Evolutionary conservation across 2,113 vertebrate genomes (phyloP).

Genomic region (Ceratotherium simum): DNA sequence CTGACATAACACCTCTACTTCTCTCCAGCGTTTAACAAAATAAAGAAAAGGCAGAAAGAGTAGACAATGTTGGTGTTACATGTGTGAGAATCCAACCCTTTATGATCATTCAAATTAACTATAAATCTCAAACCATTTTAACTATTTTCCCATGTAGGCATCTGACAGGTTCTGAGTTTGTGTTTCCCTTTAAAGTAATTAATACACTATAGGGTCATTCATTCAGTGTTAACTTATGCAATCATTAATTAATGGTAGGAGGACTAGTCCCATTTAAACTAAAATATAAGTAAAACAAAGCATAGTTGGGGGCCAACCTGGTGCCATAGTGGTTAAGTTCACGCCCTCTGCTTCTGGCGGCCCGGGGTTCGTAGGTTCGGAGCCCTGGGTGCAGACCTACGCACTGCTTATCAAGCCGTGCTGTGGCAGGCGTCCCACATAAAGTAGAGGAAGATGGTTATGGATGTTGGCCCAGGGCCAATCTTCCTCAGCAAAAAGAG

Average conservation of each 20-base stretch:
- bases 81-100: constrained; percentile 38
- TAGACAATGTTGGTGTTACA: constrained; percentile 14
- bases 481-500: too few species aligned
- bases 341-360: too few species aligned
- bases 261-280: background rate
- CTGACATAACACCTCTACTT: constrained; percentile 67
- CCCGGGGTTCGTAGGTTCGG: too few species aligned
- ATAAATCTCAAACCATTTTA: background rate
- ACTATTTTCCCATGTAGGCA: background rate
- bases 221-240: background rate
- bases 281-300: constrained; percentile 38
- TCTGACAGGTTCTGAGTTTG: background rate
- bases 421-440: too few species aligned
- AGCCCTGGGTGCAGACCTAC: too few species aligned
- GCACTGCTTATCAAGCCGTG: too few species aligned
- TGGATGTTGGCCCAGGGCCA: too few species aligned
- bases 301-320: background rate
- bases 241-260: background rate
- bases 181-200: constrained; percentile 24
- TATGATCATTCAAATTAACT: constrained; percentile 60
- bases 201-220: background rate
- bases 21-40: constrained; percentile 69
- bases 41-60: constrained; percentile 67
- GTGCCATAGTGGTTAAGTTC: too few species aligned
- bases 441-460: too few species aligned